Percentiles rank a stretch among this genome's conserved stretches.
Evolutionary conservation across 2,888 invertebrate genomes (phyloP).

Genomic region (Sminthurides aquaticus): DNA sequence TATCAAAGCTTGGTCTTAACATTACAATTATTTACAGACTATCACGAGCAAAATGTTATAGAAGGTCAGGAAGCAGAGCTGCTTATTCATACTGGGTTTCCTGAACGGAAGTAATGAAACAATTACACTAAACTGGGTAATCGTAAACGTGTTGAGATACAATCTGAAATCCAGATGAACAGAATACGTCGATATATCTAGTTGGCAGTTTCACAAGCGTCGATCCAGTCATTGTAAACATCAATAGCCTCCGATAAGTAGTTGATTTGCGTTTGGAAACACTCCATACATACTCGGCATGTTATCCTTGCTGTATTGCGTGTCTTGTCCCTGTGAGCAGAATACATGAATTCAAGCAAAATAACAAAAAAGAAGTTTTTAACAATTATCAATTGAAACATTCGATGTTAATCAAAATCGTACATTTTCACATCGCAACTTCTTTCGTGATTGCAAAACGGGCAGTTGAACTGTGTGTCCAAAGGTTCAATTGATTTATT

Average conservation of each 20-base stretch:
- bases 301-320: constrained; percentile 89
- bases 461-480: constrained; percentile 95
- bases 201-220: constrained; percentile 95
- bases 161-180: too few relatives aligned
- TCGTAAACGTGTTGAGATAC: too few relatives aligned
- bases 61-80: too few relatives aligned
- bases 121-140: too few relatives aligned
- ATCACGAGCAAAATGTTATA: too few relatives aligned
- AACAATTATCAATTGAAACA: too few relatives aligned
- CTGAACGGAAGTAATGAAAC: too few relatives aligned
- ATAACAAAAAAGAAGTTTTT: constrained; percentile 12
- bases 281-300: constrained; percentile 91
- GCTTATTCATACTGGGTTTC: too few relatives aligned
- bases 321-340: constrained; percentile 83
- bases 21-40: too few relatives aligned
- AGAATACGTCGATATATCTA: constrained; percentile 45
- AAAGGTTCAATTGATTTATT: constrained; percentile 85
- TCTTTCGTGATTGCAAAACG: constrained; percentile 98
- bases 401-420: constrained; percentile 47
- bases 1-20: too few relatives aligned
- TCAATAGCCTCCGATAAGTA: constrained; percentile 94
- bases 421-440: constrained; percentile 99
- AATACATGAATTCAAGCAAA: too few relatives aligned
- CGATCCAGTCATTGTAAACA: constrained; percentile 99
- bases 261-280: constrained; percentile 92